Conservation (phyloP, 1,140 invertebrate species). For the Tigriopus japonicus region DNA sequence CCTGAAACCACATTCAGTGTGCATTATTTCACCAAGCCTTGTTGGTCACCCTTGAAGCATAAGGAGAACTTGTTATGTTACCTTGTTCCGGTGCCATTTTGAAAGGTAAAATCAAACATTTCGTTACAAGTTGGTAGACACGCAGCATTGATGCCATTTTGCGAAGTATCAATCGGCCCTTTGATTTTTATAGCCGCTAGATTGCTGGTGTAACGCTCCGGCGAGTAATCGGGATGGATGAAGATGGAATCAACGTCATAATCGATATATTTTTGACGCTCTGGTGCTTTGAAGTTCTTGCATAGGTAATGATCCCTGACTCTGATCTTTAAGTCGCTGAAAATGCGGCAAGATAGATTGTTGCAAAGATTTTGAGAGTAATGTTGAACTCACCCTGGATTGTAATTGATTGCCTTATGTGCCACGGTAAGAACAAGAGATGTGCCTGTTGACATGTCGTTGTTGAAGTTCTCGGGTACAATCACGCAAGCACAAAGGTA, state of each 20-base stretch:
- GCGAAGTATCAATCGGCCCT: not conserved
- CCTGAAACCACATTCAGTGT: not conserved
- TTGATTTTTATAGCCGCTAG: not conserved
- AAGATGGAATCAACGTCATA: not conserved
- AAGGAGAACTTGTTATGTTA: not conserved
- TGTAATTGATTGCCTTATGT: not conserved
- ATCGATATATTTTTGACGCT: not conserved
- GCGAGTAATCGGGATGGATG: conserved; percentile 1
- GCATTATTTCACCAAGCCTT: not conserved
- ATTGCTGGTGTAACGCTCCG: not conserved
- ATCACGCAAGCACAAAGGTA: conserved; percentile 7
- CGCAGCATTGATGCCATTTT: not conserved
- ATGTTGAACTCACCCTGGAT: too few species aligned
- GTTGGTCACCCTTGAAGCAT: too few species aligned
- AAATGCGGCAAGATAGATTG: too few species aligned
- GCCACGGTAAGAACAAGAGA: conserved; percentile 2
- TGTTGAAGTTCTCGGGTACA: not conserved
- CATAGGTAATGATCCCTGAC: too few species aligned
- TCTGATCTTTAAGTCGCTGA: too few species aligned
- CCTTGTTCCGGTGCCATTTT: conserved; percentile 7
- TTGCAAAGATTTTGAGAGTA: too few species aligned
- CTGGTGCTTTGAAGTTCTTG: too few species aligned
- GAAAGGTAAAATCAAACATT: conserved; percentile 4
- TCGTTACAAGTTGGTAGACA: conserved; percentile 5
- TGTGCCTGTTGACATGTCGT: not conserved